Conservation (phyloP, 2,888 invertebrate species). For the Trissonchulus sp. region DNA sequence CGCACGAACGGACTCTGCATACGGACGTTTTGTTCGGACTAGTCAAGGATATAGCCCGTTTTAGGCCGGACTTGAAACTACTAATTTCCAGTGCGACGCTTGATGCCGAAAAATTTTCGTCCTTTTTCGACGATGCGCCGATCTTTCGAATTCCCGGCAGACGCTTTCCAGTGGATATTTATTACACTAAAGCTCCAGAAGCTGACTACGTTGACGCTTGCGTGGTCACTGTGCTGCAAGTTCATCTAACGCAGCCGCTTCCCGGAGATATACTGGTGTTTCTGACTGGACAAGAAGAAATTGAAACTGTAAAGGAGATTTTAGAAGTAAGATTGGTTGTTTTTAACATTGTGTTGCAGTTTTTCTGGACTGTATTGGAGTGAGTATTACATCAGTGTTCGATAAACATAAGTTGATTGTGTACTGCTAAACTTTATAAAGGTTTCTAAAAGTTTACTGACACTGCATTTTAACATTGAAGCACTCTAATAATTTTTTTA, state of each 20-base stretch:
- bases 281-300: conserved; percentile 69
- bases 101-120: conserved; percentile 85
- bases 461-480: no score
- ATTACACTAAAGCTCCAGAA: conserved; percentile 69
- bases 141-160: conserved; percentile 96
- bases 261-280: conserved; percentile 90
- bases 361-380: no score
- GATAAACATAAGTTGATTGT: no score
- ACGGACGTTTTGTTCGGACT: conserved; percentile 96
- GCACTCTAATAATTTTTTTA: no score
- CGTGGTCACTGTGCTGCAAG: conserved; percentile 93
- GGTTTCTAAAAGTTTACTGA: no score
- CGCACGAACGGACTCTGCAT: conserved; percentile 94
- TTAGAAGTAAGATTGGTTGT: conserved; percentile 48
- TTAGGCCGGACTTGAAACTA: conserved; percentile 79
- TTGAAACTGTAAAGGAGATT: conserved; percentile 58
- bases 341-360: no score
- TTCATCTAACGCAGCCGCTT: conserved; percentile 89
- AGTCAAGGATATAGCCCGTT: conserved; percentile 79
- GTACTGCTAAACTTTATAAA: no score
- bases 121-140: conserved; percentile 95
- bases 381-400: no score
- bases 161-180: conserved; percentile 72
- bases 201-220: conserved; percentile 97
- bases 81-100: conserved; percentile 95